Evolutionary conservation across 1,140 invertebrate genomes (phyloP), one percentile per base, ranked within the genome.

Genomic region (Cryptotermes secundus): DNA sequence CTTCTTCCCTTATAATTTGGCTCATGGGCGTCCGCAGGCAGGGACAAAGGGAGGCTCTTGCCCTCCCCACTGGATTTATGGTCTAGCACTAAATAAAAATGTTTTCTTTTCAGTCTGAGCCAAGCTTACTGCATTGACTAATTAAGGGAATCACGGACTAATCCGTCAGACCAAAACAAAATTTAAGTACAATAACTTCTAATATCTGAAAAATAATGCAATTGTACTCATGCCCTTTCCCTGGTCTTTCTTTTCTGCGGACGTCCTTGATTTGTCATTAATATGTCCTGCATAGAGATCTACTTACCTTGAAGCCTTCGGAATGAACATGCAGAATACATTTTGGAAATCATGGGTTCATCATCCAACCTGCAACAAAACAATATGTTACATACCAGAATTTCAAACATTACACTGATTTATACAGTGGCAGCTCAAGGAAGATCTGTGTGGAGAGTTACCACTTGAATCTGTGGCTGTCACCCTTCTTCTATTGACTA

Each of bases 1-100:
- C 59, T 72, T 72, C 59, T 72, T 72, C 26, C 59, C 59, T 31
- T 72, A 72, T n/a, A 72, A 72, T 72, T 72, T 72, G 59, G 59
- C 59, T 72, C 59, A 72, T 72, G 59, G 59, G 59, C 59, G 59
- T 72, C 59, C 59, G 59, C 59, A 72, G 59, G 59, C 59, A 26
- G 59, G 59, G 19, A 26, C 59, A 72, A 72, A 72, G n/a, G 59
- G 59, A 72, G n/a, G 2, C 6, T 3, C 59, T n/a, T 72, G 59
- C 59, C 59, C 59, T 72, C 59, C 59, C 59, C 59, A 72, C 59
- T 72, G 59, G 59, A 72, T n/a, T 72, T 72, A 72, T 72, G 59
- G 59, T 72, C 59, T 72, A 72, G 19, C 59, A 72, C 59, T 72
- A 72, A 72, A 72, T 72, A 72, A 72, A 72, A 72, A 72, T 31